Conservation (phyloP, 2,888 invertebrate genomes). For the Acholoe squamosa region DNA sequence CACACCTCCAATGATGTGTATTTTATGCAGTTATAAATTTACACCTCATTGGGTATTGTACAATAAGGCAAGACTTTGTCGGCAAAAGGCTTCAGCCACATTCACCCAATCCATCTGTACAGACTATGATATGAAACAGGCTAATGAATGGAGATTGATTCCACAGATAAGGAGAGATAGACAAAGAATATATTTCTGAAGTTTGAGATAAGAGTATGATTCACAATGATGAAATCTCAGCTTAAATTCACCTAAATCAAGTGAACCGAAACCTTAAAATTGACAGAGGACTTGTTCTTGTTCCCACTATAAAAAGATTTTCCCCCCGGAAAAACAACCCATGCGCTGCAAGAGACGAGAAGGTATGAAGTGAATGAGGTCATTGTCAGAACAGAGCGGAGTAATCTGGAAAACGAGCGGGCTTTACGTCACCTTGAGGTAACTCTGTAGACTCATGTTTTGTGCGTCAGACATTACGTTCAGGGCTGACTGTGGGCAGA, state of each 20-base stretch:
- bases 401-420: neutral
- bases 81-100: too few relatives aligned
- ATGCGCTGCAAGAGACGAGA: conserved; percentile 30
- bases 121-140: too few relatives aligned
- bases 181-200: neutral
- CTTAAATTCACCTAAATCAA: neutral
- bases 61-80: too few relatives aligned
- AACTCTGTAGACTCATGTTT: conserved; percentile 36
- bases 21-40: too few relatives aligned
- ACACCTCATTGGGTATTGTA: too few relatives aligned
- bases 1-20: too few relatives aligned
- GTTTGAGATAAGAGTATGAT: neutral
- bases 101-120: too few relatives aligned
- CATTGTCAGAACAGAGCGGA: neutral
- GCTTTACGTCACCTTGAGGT: conserved; percentile 42
- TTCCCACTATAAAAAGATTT: neutral
- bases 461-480: conserved; percentile 19
- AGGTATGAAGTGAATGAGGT: conserved; percentile 26
- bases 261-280: conserved; percentile 9
- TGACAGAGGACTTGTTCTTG: neutral
- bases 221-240: neutral
- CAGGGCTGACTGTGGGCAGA: conserved; percentile 30
- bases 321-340: neutral
- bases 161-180: too few relatives aligned
- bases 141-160: too few relatives aligned